A percentile compares a stretch with the other conserved stretches of the same genome.
These are phyloP conservation scores for Drosophila pectinifera DNA, from an alignment of 1,140 invertebrate species.

Conservation along the genomic window DNA sequence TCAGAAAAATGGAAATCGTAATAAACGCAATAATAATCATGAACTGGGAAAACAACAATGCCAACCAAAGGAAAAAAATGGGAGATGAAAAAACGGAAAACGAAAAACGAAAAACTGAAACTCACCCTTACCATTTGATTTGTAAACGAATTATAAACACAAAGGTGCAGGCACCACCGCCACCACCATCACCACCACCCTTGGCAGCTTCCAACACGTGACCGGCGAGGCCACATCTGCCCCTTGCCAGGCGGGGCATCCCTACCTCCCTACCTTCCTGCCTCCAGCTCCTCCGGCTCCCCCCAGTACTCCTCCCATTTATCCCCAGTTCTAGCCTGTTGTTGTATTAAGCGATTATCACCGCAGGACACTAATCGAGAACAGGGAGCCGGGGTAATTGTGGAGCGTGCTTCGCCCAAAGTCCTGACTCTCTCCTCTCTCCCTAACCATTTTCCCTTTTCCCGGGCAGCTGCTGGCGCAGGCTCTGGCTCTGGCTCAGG, in stretches of 20 bases:
- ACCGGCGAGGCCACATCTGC: conserved; percentile 31
- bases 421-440: background rate
- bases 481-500: too few species aligned
- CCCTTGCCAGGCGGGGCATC: conserved; percentile 9
- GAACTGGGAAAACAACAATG: conserved; percentile 67
- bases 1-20: conserved; percentile 71
- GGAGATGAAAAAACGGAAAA: conserved; percentile 4
- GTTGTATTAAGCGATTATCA: conserved; percentile 72
- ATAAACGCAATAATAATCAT: conserved; percentile 80
- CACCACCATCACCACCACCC: background rate
- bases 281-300: background rate
- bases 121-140: conserved; percentile 50
- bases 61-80: conserved; percentile 16
- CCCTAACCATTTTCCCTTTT: background rate
- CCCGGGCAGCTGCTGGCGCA: conserved; percentile 31
- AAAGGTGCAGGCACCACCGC: conserved; percentile 29
- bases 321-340: background rate
- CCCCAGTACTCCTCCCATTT: background rate
- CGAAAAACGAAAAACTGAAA: conserved; percentile 46
- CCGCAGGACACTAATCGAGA: conserved; percentile 58
- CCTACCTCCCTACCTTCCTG: background rate
- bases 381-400: conserved; percentile 39
- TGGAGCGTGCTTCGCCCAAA: conserved; percentile 58
- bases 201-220: conserved; percentile 37
- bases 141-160: conserved; percentile 69